Evolutionary conservation across 2,888 invertebrate species (phyloP).

Genomic region (Melinaea menophilus): DNA sequence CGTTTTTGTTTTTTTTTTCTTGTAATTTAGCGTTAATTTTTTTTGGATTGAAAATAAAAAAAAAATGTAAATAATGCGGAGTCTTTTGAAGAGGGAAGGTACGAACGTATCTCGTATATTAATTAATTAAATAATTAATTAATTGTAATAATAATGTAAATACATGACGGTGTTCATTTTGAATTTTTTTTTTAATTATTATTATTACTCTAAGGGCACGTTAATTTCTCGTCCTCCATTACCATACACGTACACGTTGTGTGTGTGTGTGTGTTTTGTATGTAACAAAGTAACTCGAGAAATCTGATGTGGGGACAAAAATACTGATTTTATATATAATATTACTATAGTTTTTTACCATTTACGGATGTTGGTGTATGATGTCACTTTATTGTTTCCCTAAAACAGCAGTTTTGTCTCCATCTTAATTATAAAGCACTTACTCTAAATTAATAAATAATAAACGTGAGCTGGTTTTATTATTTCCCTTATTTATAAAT

Average conservation of each 20-base stretch:
- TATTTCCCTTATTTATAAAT: conserved; percentile 15
- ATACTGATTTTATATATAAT: conserved; percentile 36
- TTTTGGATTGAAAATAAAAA: conserved; percentile 37
- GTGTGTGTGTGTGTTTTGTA: too few relatives aligned
- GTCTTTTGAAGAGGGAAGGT: conserved; percentile 41
- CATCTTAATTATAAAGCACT: conserved; percentile 65
- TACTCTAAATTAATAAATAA: conserved; percentile 72
- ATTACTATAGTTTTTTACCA: conserved; percentile 44
- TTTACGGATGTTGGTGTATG: conserved; percentile 65
- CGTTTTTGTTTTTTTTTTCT: conserved; percentile 9
- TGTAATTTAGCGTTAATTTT: conserved; percentile 14
- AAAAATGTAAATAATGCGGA: conserved; percentile 56
- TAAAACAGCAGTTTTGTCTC: conserved; percentile 54
- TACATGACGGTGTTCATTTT: conserved; percentile 70
- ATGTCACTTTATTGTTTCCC: conserved; percentile 29
- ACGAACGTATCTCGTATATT: conserved; percentile 58
- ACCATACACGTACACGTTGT: too few relatives aligned
- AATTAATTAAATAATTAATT: conserved; percentile 48
- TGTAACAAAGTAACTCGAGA: too few relatives aligned
- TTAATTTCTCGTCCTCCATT: conserved; percentile 38
- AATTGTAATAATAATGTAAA: conserved; percentile 49
- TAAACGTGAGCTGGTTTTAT: conserved; percentile 53
- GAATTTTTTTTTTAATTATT: conserved; percentile 63
- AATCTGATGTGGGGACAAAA: conserved; percentile 61
- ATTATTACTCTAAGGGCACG: conserved; percentile 49